Conservation (phyloP, 2,888 invertebrate species). For the Caenorhabditis afra region DNA sequence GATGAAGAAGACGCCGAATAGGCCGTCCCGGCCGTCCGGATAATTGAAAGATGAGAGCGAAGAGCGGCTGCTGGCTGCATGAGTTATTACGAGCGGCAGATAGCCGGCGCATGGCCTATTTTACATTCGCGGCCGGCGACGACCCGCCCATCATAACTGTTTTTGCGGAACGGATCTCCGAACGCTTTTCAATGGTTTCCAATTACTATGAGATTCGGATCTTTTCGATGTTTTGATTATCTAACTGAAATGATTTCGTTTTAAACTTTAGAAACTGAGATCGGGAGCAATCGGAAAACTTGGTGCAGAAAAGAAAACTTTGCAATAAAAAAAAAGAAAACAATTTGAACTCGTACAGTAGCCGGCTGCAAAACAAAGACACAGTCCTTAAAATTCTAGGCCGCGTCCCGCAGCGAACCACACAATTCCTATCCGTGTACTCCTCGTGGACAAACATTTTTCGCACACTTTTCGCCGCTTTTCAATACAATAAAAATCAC, state of each 20-base stretch:
- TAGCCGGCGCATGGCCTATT: slow-evolving; percentile 45
- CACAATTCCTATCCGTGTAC: slow-evolving; percentile 30
- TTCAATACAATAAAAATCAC: slow-evolving; percentile 4
- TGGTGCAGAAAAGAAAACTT: no score
- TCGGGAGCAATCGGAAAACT: no score
- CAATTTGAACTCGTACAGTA: neutral
- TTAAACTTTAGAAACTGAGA: no score
- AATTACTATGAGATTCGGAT: slow-evolving; percentile 30
- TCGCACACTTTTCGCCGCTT: neutral
- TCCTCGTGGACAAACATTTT: slow-evolving; percentile 31
- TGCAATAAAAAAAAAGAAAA: neutral
- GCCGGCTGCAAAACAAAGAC: slow-evolving; percentile 8
- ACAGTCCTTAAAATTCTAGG: slow-evolving; percentile 2
- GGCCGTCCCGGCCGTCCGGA: slow-evolving; percentile 8
- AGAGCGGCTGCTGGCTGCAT: slow-evolving; percentile 30
- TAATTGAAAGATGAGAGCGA: slow-evolving; percentile 49
- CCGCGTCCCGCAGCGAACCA: slow-evolving; percentile 10
- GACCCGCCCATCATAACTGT: neutral
- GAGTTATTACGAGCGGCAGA: slow-evolving; percentile 54
- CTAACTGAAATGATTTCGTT: neutral
- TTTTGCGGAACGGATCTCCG: slow-evolving; percentile 14
- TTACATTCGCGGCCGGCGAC: slow-evolving; percentile 23
- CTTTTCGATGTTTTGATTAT: slow-evolving; percentile 4
- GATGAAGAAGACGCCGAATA: slow-evolving; percentile 24
- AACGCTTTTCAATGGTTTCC: slow-evolving; percentile 29